phyloP scores from a whole-genome alignment of 2,113 vertebrate genomes.

The Alosa alosa region DNA sequence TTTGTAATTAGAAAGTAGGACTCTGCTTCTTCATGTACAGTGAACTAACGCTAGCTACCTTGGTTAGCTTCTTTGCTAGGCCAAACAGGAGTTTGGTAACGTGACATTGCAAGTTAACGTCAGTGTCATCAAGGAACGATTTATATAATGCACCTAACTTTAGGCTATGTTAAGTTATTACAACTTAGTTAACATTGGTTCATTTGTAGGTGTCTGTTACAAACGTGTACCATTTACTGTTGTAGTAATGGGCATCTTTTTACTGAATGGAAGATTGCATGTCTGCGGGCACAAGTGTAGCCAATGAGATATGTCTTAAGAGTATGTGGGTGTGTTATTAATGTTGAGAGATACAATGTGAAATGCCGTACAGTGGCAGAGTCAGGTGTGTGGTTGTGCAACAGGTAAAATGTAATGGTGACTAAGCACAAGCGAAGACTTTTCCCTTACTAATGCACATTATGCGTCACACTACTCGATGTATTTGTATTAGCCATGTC shows the following conservation, averaged over 20 bases:
- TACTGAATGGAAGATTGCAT: not conserved
- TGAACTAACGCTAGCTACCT: too few species aligned
- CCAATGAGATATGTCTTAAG: not conserved
- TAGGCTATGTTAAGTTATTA: too few species aligned
- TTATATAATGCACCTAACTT: too few species aligned
- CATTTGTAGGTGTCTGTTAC: too few species aligned
- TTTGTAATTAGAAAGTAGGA: not conserved
- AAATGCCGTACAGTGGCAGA: not conserved
- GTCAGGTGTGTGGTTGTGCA: not conserved
- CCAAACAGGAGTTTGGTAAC: too few species aligned
- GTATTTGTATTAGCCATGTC: constrained; percentile 72
- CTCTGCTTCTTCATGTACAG: not conserved
- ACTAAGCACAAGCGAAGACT: not conserved
- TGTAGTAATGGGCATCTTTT: not conserved
- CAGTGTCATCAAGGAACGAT: too few species aligned
- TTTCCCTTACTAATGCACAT: not conserved
- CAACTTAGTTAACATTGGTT: too few species aligned
- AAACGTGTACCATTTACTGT: too few species aligned
- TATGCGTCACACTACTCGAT: not conserved
- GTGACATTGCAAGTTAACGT: too few species aligned
- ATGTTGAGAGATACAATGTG: not conserved
- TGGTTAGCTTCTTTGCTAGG: too few species aligned
- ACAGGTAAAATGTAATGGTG: not conserved
- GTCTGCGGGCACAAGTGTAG: not conserved
- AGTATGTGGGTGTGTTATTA: not conserved